These are phyloP conservation scores for Mactromeris polynyma DNA, from an alignment of 2,888 invertebrate genomes.

Conservation along the genomic window DNA sequence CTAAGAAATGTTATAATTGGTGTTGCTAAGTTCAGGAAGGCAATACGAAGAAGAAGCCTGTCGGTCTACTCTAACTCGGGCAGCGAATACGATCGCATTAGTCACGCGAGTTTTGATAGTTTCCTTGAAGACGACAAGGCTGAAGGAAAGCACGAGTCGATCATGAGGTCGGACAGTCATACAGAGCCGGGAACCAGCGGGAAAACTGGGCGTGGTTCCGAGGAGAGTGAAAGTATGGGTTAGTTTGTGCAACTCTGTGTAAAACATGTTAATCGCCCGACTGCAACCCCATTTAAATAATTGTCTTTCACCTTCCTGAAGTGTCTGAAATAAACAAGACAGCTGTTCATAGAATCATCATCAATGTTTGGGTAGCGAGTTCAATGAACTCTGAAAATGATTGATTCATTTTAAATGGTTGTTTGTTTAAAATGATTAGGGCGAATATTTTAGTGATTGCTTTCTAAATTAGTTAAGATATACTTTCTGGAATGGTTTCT, in stretches of 20 bases:
- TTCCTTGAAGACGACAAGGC: constrained; percentile 79
- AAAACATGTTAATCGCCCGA: neutral
- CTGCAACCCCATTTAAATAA: neutral
- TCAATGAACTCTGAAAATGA: too few species aligned
- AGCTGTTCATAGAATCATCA: neutral
- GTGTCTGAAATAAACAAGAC: neutral
- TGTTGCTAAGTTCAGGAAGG: constrained; percentile 95
- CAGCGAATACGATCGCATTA: constrained; percentile 85
- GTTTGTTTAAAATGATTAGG: too few species aligned
- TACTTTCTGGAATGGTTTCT: neutral
- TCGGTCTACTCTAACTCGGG: constrained; percentile 86
- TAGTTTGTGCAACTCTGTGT: neutral
- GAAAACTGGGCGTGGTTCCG: constrained; percentile 27
- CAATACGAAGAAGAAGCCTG: constrained; percentile 88
- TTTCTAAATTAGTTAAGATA: too few species aligned
- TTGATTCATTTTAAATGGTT: too few species aligned
- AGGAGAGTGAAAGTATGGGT: constrained; percentile 54
- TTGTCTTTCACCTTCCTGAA: neutral
- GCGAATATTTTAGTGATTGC: too few species aligned
- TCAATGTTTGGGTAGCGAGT: too few species aligned
- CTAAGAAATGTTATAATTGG: constrained; percentile 96
- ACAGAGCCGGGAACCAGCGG: neutral
- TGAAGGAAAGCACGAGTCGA: constrained; percentile 62
- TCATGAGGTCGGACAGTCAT: constrained; percentile 55
- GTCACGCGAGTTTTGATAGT: constrained; percentile 85